Percentiles rank a stretch among this genome's conserved stretches.
phyloP scores from a whole-genome alignment of 2,888 invertebrate genomes.

The Rotaria macrura region DNA sequence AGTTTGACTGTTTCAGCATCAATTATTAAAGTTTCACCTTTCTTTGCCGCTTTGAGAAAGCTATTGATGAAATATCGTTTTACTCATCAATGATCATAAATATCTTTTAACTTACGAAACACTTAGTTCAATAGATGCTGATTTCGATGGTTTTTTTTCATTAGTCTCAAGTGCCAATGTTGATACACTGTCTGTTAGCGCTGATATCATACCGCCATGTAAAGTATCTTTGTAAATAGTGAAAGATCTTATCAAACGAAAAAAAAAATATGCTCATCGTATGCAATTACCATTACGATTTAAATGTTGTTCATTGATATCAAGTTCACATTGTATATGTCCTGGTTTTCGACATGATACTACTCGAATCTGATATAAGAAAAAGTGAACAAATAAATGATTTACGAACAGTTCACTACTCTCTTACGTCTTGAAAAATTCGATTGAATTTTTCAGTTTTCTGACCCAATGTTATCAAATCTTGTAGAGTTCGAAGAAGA shows the following conservation, averaged over 20 bases:
- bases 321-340: constrained; percentile 19
- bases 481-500: constrained; percentile 3
- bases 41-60: constrained; percentile 64
- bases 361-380: background rate
- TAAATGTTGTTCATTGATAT: constrained; percentile 17
- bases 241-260: background rate
- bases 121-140: constrained; percentile 69
- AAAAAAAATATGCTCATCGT: background rate
- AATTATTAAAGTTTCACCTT: constrained; percentile 68
- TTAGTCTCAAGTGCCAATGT: constrained; percentile 67
- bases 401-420: background rate
- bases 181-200: constrained; percentile 66
- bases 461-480: background rate
- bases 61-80: constrained; percentile 53
- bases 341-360: background rate
- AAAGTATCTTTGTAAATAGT: constrained; percentile 55
- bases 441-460: constrained; percentile 6
- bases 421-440: background rate
- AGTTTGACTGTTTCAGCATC: constrained; percentile 66
- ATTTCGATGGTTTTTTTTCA: constrained; percentile 50
- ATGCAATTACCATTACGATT: background rate
- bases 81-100: background rate
- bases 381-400: background rate
- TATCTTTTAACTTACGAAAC: constrained; percentile 58
- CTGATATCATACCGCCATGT: constrained; percentile 75